A percentile compares a stretch with the other conserved stretches of the same genome.
Conservation (phyloP, 2,888 invertebrate species). For the Amphipoea oculea region DNA sequence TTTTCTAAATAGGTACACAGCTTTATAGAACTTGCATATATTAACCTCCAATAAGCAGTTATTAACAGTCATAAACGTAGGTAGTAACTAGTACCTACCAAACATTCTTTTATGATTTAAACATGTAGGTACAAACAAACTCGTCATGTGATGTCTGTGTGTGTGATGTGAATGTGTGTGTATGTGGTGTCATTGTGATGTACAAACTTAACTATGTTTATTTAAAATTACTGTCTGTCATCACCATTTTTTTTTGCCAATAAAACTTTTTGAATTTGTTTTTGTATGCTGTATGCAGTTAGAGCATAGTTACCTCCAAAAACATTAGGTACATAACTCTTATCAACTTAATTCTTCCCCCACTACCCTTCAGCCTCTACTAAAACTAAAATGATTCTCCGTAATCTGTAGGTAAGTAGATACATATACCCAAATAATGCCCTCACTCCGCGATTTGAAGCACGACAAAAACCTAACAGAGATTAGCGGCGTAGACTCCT, state of each 20-base stretch:
- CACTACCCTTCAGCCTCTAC: neutral
- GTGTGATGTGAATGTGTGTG: too few relatives aligned
- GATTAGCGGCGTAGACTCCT: slow-evolving; percentile 27
- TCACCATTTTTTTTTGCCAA: neutral
- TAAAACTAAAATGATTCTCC: slow-evolving; percentile 8
- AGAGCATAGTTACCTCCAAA: neutral
- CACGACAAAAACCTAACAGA: slow-evolving; percentile 28
- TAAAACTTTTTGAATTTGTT: too few relatives aligned
- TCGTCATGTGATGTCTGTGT: too few relatives aligned
- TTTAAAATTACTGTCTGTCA: neutral
- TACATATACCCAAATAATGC: neutral
- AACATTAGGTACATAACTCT: neutral
- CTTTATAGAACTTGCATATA: neutral
- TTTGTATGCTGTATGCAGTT: too few relatives aligned
- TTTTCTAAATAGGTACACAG: too few relatives aligned
- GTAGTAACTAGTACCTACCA: neutral
- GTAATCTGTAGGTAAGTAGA: neutral
- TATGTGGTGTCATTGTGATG: neutral
- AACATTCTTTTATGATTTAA: neutral
- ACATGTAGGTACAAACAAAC: neutral
- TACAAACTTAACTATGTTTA: neutral
- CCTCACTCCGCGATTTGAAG: neutral
- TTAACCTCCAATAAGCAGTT: neutral
- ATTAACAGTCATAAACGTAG: too few relatives aligned
- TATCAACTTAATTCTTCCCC: neutral